Base-by-base conservation (phyloP, 1,140 invertebrate genomes). In the Drosophila insularis region DNA sequence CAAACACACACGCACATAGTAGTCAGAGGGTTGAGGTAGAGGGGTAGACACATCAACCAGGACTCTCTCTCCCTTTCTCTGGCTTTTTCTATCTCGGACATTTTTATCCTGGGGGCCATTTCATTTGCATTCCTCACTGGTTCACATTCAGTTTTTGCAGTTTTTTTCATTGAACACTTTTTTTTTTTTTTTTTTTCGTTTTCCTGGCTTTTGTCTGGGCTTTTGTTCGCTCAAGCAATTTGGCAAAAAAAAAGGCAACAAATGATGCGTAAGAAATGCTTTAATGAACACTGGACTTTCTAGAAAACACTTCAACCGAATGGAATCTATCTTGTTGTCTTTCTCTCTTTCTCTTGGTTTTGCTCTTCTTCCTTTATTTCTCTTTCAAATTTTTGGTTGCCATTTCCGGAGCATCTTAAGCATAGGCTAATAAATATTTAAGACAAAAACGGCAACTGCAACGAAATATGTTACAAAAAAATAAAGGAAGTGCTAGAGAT, bases 191-290 rank as follows among this genome's bases (percentile, higher is more conserved):
- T 6, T 21, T 37, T 60, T 32, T 65, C 40, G 31, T 27, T 21
- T 14, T 13, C 23, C 2, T 62, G 43, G 43, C 43, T 50, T 50
- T 50, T 21, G 55, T 59, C 23, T 63, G 23, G 39, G 10, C 46
- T 46, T 11, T 53, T 60, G 17, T 27, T 69, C 43, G 37, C 39
- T 46, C 56, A 54, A 65, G 66, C 66, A 35, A 70, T 32, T 66
- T 62, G 56, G 71, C 17, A 68, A 37, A 13, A 58, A 27, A 8
- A 21, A 39, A 40, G 73, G 73, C 72, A 87, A 78, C 82, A 89
- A 87, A 87, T 87, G 84, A 82, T 89, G 82, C 84, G 84, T 87
- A 87, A 87, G 82, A 82, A 87, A 82, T 87, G 82, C 72, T 80
- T 87, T 89, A 87, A 86, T 86, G 79, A 86, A 82, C 70, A 74